Evolutionary conservation across 2,888 invertebrate species (phyloP), one percentile per base, ranked within the genome.

Genomic region (Neoitamus cyanurus): DNA sequence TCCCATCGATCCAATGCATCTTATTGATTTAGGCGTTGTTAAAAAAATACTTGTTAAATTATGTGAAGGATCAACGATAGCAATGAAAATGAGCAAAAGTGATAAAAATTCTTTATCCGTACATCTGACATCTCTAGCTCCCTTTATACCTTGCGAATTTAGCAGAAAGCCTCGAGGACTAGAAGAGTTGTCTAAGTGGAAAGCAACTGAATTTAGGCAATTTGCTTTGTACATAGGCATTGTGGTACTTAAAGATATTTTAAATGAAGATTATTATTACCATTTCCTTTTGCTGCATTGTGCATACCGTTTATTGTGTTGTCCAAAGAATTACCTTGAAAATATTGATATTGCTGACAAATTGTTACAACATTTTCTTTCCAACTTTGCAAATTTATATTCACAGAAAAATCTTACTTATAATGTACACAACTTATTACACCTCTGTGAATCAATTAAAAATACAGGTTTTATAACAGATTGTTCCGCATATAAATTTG

Each of bases 401-500:
- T 25, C 20, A 37, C 46, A 78, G 72, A 80, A 75, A 13, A 84
- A 72, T 34, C 36, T 80, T 5, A 77, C 84, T 25, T 84, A 28
- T 25, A 77, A 85, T 58, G 70, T 85, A 20, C 85, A 84, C 34
- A 46, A 37, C 15, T 15, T 85, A 6, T 31, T 85, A 7, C 85
- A 85, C 68, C 68, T 84, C n/a, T 25, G 11, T 68, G 42, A 80
- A 28, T 42, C 48, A 58, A 72, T 84, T 25, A n/a, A 84, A n/a
- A 20, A 78, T 9, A 37, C 78, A 9, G 78, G 85, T 68, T 36
- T 83, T 25, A 20, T 70, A 42, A 34, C 34, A 42, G 73, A 77
- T 72, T 85, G 83, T 48, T 20, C 72, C 2, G 83, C 80, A 34
- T 85, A 85, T 31, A 46, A 58, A 34, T 85, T 85, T 34, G 85